These are phyloP conservation scores for Pachymerium ferrugineum DNA, from an alignment of 2,888 invertebrate species.

Conservation along the genomic window DNA sequence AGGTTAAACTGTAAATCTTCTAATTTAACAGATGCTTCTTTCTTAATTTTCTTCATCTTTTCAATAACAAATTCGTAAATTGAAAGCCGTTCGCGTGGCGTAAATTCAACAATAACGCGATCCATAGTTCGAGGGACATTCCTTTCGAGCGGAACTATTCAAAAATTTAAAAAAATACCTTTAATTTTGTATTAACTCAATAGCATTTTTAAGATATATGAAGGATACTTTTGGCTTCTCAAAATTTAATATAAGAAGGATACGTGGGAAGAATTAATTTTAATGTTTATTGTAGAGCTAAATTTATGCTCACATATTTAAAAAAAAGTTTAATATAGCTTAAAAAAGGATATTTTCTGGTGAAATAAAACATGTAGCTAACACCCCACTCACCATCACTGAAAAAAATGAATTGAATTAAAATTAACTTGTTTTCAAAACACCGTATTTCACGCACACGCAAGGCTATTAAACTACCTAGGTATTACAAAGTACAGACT, in stretches of 20 bases:
- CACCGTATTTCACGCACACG: too few relatives aligned
- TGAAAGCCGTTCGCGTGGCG: slow-evolving; percentile 43
- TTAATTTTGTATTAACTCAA: not conserved
- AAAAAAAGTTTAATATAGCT: too few relatives aligned
- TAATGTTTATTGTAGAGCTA: too few relatives aligned
- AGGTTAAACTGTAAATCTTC: slow-evolving; percentile 42
- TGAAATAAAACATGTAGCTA: not conserved
- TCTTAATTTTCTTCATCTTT: slow-evolving; percentile 41
- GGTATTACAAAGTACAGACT: too few relatives aligned
- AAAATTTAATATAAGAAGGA: not conserved
- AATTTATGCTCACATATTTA: too few relatives aligned
- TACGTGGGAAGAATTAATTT: too few relatives aligned
- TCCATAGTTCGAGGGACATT: slow-evolving; percentile 42
- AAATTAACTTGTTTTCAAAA: not conserved
- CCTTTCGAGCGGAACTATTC: slow-evolving; percentile 32
- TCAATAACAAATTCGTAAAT: slow-evolving; percentile 43
- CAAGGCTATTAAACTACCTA: too few relatives aligned
- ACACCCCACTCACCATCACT: slow-evolving; percentile 12
- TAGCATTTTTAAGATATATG: not conserved
- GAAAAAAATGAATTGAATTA: slow-evolving; percentile 20
- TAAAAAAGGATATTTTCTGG: slow-evolving; percentile 19
- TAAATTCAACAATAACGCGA: slow-evolving; percentile 41
- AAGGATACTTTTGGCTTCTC: not conserved
- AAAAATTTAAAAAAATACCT: not conserved
- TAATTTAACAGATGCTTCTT: slow-evolving; percentile 40